Conservation (phyloP, 2,888 invertebrate genomes). For the Tetropium fuscum region DNA sequence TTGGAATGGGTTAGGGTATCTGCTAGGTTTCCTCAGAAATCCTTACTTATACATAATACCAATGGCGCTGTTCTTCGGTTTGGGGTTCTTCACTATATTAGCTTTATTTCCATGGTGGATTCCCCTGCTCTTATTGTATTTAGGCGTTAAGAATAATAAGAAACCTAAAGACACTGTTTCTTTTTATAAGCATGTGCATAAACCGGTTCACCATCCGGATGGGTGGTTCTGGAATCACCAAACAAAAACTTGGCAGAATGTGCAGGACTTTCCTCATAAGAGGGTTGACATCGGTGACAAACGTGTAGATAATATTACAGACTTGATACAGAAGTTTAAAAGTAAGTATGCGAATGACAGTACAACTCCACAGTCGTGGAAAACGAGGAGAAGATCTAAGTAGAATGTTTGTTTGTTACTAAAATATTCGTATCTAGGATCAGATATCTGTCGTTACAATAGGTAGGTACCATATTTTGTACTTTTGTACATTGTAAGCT, state of each 20-base stretch:
- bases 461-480: too few relatives aligned
- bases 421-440: too few relatives aligned
- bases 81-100: conserved; percentile 72
- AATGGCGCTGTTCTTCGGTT: conserved; percentile 72
- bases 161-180: conserved; percentile 51
- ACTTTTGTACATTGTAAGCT: too few relatives aligned
- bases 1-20: conserved; percentile 45
- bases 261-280: conserved; percentile 53
- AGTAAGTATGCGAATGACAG: conserved; percentile 6
- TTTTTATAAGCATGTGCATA: conserved; percentile 60
- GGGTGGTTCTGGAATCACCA: conserved; percentile 72
- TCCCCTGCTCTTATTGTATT: conserved; percentile 65
- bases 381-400: conserved; percentile 51
- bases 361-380: conserved; percentile 61
- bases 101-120: conserved; percentile 76
- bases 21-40: conserved; percentile 53
- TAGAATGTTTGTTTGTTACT: neutral
- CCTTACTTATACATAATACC: conserved; percentile 73
- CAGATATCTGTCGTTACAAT: too few relatives aligned
- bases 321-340: conserved; percentile 34
- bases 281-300: conserved; percentile 48
- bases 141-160: conserved; percentile 49
- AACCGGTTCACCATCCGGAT: conserved; percentile 65
- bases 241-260: conserved; percentile 69
- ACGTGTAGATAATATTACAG: conserved; percentile 48